Percentiles rank a stretch among this genome's conserved stretches.
phyloP scores from a whole-genome alignment of 2,797 vertebrate genomes.

The Rhabdophis nuchalis region DNA sequence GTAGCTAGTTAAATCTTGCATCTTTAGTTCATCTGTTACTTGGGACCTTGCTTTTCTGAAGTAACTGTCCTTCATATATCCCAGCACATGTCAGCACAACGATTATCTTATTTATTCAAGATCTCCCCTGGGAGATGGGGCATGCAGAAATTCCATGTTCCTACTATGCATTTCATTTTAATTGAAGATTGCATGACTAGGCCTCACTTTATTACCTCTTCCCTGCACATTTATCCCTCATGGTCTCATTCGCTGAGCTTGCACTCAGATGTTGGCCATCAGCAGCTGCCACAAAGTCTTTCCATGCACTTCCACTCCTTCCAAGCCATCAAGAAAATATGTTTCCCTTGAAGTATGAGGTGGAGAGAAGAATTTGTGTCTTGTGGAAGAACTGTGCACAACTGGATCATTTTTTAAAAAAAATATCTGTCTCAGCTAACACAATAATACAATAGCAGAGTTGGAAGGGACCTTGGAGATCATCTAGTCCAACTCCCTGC shows the following conservation, averaged over 20 bases:
- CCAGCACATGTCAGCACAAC: constrained; percentile 75
- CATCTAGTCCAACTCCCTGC: too few relatives aligned
- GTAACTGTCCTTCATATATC: constrained; percentile 75
- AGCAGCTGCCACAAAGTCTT: constrained; percentile 47
- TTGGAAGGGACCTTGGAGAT: too few relatives aligned
- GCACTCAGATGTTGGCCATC: constrained; percentile 60
- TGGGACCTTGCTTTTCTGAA: constrained; percentile 70
- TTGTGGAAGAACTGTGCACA: neutral
- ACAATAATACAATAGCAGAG: too few relatives aligned
- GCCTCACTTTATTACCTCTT: constrained; percentile 70
- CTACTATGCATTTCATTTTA: constrained; percentile 75
- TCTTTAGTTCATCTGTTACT: constrained; percentile 96
- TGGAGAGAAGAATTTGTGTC: neutral
- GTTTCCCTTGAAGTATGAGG: constrained; percentile 21
- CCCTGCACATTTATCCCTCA: constrained; percentile 68
- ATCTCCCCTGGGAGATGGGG: constrained; percentile 71
- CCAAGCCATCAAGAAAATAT: constrained; percentile 16
- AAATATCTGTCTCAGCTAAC: neutral
- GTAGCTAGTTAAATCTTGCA: constrained; percentile 97
- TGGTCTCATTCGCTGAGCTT: constrained; percentile 63
- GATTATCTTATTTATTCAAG: constrained; percentile 74
- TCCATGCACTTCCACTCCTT: constrained; percentile 35
- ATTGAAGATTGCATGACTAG: constrained; percentile 72
- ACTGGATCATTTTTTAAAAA: neutral
- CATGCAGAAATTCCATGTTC: constrained; percentile 68